phyloP scores from a whole-genome alignment of 2,113 vertebrate genomes.

The Nycticebus coucang region DNA sequence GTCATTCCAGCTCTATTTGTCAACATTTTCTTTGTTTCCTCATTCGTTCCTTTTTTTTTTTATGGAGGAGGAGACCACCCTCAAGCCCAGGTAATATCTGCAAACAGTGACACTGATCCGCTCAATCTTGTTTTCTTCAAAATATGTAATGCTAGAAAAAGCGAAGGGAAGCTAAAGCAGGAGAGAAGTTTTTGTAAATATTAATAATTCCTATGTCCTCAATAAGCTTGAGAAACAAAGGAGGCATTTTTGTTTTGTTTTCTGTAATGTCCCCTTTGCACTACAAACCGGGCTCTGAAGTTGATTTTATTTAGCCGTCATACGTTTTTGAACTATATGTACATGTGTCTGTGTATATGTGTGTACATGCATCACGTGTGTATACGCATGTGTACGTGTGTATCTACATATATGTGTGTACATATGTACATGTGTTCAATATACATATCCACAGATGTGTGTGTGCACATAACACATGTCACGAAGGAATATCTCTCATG shows the following conservation, averaged over 20 bases:
- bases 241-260: constrained; percentile 69
- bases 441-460: background rate
- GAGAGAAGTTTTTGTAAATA: background rate
- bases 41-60: constrained; percentile 4
- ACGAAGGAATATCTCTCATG: background rate
- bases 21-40: background rate
- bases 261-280: constrained; percentile 81
- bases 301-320: constrained; percentile 83
- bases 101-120: background rate
- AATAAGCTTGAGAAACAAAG: constrained; percentile 61
- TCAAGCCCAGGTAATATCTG: background rate
- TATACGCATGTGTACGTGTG: too few species aligned
- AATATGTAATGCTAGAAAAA: background rate
- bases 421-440: background rate
- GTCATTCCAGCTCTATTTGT: background rate
- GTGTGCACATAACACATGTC: background rate
- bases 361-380: background rate
- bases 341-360: background rate
- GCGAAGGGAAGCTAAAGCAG: background rate
- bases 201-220: too few species aligned
- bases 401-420: background rate
- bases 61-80: background rate
- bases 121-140: background rate
- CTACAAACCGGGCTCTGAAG: constrained; percentile 82
- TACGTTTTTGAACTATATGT: background rate